Conservation (phyloP, 2,797 vertebrate genomes). For the Babyrousa celebensis region DNA sequence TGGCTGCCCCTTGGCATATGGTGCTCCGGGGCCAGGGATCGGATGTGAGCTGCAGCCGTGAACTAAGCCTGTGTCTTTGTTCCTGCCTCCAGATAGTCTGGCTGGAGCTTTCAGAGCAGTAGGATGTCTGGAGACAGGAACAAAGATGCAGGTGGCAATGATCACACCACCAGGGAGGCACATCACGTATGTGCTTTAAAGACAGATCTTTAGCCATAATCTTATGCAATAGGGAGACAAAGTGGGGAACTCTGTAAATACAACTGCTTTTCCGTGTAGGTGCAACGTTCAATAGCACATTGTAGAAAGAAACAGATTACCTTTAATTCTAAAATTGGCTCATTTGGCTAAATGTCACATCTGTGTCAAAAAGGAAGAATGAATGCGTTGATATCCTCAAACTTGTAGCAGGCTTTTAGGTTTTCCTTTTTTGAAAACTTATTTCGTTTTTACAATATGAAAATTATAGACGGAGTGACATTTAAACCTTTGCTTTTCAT, state of each 20-base stretch:
- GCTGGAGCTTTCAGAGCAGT: no score
- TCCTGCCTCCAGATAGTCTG: no score
- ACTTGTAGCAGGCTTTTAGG: slow-evolving; percentile 85
- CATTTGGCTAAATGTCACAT: slow-evolving; percentile 87
- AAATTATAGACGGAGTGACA: slow-evolving; percentile 92
- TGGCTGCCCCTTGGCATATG: no score
- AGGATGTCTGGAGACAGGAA: background rate
- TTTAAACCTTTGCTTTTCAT: slow-evolving; percentile 94
- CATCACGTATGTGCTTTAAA: slow-evolving; percentile 13
- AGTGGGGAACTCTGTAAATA: slow-evolving; percentile 62
- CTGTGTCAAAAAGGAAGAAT: slow-evolving; percentile 86
- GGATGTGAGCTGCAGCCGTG: no score
- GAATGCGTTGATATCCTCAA: slow-evolving; percentile 86
- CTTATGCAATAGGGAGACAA: slow-evolving; percentile 25
- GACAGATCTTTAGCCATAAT: slow-evolving; percentile 41
- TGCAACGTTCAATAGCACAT: slow-evolving; percentile 74
- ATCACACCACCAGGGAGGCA: background rate
- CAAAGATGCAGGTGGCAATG: background rate
- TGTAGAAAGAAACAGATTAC: slow-evolving; percentile 76
- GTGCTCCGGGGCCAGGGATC: no score
- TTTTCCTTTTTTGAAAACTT: slow-evolving; percentile 88
- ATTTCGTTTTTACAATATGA: slow-evolving; percentile 91
- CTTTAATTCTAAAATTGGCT: slow-evolving; percentile 81
- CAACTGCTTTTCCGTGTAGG: slow-evolving; percentile 65
- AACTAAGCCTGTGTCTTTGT: no score